These are phyloP conservation scores for Pardosa pseudoannulata DNA, from an alignment of 2,888 invertebrate genomes.

Conservation along the genomic window DNA sequence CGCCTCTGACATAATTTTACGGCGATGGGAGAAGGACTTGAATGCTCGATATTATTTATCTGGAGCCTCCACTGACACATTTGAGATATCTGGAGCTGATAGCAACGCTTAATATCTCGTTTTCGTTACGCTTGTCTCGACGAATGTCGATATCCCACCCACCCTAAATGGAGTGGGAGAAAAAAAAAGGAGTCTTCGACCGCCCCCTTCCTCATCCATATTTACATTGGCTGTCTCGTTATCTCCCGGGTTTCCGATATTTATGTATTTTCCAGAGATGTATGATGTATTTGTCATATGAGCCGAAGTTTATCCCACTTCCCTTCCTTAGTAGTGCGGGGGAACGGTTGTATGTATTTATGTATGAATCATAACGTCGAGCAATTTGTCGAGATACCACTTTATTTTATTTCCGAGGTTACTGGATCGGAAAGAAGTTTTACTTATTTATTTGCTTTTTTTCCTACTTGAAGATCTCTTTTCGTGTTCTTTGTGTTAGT, in stretches of 20 bases:
- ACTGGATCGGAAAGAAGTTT: too few relatives aligned
- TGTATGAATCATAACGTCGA: slow-evolving; percentile 7
- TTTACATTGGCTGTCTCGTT: slow-evolving; percentile 7
- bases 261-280: neutral
- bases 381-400: neutral
- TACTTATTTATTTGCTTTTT: too few relatives aligned
- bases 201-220: neutral
- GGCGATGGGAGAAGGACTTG: neutral
- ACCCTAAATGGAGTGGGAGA: neutral
- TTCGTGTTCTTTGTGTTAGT: too few relatives aligned
- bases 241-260: slow-evolving; percentile 7
- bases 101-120: slow-evolving; percentile 15
- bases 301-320: neutral
- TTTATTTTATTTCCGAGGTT: neutral
- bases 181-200: neutral
- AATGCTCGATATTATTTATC: neutral
- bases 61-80: neutral
- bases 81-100: neutral
- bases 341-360: neutral
- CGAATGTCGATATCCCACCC: neutral
- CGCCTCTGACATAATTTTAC: neutral
- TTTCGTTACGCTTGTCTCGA: slow-evolving; percentile 7
- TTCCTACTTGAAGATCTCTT: too few relatives aligned
- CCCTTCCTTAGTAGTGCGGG: neutral
- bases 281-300: slow-evolving; percentile 13